phyloP scores from a whole-genome alignment of 2,888 invertebrate genomes.

The Pollenia angustigena region DNA sequence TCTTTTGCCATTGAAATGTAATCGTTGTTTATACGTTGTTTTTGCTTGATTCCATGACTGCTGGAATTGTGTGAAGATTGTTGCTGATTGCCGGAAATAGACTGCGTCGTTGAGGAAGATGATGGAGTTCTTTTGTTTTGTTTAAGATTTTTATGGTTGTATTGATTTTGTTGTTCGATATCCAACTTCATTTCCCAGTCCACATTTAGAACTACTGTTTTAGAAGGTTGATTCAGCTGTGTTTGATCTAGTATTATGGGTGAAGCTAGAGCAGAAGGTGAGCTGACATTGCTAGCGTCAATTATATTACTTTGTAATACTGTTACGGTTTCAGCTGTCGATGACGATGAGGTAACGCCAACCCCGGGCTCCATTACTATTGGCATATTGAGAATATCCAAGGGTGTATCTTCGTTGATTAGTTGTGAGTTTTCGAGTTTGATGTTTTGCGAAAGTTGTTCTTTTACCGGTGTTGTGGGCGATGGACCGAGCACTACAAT shows the following conservation, averaged over 20 bases:
- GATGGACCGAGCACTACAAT: conserved; percentile 79
- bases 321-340: conserved; percentile 60
- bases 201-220: conserved; percentile 80
- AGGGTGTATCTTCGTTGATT: conserved; percentile 87
- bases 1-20: conserved; percentile 59
- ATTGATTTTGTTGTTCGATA: conserved; percentile 62
- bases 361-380: conserved; percentile 81
- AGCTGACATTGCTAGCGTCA: conserved; percentile 70
- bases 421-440: conserved; percentile 78
- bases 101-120: conserved; percentile 30
- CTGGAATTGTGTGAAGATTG: conserved; percentile 18
- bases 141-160: conserved; percentile 59
- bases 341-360: conserved; percentile 63
- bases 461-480: conserved; percentile 37
- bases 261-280: conserved; percentile 46
- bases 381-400: conserved; percentile 84
- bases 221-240: conserved; percentile 45
- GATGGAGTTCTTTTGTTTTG: conserved; percentile 51
- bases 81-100: conserved; percentile 10
- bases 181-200: conserved; percentile 88
- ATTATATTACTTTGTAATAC: conserved; percentile 72
- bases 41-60: conserved; percentile 44
- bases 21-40: conserved; percentile 58
- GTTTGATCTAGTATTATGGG: conserved; percentile 63
- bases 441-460: conserved; percentile 40